These are phyloP conservation scores for Nymphalis io DNA, from an alignment of 1,140 invertebrate species.

Conservation along the genomic window DNA sequence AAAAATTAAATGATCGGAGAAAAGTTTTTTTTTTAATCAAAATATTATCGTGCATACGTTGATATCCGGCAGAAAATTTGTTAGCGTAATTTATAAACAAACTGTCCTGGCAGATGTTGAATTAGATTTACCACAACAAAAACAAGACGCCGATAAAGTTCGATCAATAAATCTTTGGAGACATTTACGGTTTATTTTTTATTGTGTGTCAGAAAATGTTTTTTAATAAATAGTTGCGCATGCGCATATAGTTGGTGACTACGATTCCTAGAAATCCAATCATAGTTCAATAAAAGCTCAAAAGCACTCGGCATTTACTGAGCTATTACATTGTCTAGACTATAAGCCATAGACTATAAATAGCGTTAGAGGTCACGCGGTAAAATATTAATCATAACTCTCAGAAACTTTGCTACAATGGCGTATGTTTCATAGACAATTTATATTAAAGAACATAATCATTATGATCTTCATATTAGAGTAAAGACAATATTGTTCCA, in stretches of 20 bases:
- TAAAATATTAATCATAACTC: slow-evolving; percentile 5
- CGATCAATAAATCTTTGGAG: slow-evolving; percentile 35
- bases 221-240: slow-evolving; percentile 8
- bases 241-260: neutral
- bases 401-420: neutral
- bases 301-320: slow-evolving; percentile 40
- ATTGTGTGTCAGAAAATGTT: slow-evolving; percentile 17
- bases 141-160: slow-evolving; percentile 29
- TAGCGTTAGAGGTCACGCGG: slow-evolving; percentile 30
- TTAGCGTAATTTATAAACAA: slow-evolving; percentile 63
- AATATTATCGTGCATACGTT: slow-evolving; percentile 52
- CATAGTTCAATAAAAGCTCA: slow-evolving; percentile 48
- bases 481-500: no score
- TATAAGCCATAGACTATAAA: slow-evolving; percentile 45
- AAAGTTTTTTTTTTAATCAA: slow-evolving; percentile 28
- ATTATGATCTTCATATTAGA: no score
- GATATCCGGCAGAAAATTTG: slow-evolving; percentile 65
- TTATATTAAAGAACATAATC: no score
- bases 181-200: slow-evolving; percentile 28
- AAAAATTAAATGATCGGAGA: slow-evolving; percentile 36
- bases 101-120: slow-evolving; percentile 61
- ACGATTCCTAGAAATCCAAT: slow-evolving; percentile 47
- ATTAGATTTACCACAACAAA: slow-evolving; percentile 50
- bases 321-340: slow-evolving; percentile 61
- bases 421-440: neutral